A percentile compares a stretch with the other conserved stretches of the same genome.
Conservation (phyloP, 2,113 vertebrate species). For the Xenopus tropicalis region UCB_Xtro_10.0 CM004446.2:135513001-135513500, state of each 20-base stretch:
- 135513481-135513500: too few relatives aligned
- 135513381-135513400: too few relatives aligned
- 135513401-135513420: too few relatives aligned
- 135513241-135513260: not conserved
- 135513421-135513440: too few relatives aligned
- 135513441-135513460: too few relatives aligned
- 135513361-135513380: too few relatives aligned
- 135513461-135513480: too few relatives aligned
- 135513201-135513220: constrained; percentile 13
- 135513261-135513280: not conserved
- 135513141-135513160: constrained; percentile 24
- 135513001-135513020: constrained; percentile 40
- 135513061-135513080: constrained; percentile 32
- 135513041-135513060: constrained; percentile 36
- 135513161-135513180: constrained; percentile 24
- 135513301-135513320: not conserved
- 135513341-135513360: too few relatives aligned
- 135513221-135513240: not conserved
- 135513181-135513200: constrained; percentile 28
- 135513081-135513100: constrained; percentile 39
- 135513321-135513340: not conserved
- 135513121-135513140: constrained; percentile 23
- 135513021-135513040: constrained; percentile 22
- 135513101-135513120: constrained; percentile 27
- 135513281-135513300: not conserved